phyloP scores from a whole-genome alignment of 2,113 vertebrate species.

The Zingel zingel region DNA sequence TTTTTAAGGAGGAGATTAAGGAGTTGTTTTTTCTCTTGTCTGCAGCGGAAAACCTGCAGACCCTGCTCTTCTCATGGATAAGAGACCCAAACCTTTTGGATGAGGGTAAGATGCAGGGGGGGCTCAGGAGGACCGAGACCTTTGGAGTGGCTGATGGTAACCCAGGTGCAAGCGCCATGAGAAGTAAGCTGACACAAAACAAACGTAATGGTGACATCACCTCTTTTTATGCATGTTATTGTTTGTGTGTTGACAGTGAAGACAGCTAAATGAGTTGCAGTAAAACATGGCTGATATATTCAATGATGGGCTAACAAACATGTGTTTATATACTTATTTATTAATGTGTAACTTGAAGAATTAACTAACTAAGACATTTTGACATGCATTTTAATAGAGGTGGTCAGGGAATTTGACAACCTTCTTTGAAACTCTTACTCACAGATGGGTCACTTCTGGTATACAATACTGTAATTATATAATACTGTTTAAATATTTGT shows the following conservation, averaged over 20 bases:
- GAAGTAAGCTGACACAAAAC: constrained; percentile 43
- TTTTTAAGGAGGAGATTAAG: constrained; percentile 24
- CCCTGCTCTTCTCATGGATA: constrained; percentile 79
- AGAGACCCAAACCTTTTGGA: constrained; percentile 51
- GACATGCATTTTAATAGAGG: not conserved
- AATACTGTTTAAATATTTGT: not conserved
- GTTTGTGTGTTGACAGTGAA: not conserved
- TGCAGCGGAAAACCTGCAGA: constrained; percentile 90
- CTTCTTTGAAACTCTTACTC: not conserved
- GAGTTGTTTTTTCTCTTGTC: constrained; percentile 23
- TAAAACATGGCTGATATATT: not conserved
- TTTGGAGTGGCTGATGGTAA: constrained; percentile 78
- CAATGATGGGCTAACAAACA: not conserved
- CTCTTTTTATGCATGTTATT: not conserved
- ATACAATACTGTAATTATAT: not conserved
- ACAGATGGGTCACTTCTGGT: not conserved
- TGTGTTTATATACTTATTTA: not conserved
- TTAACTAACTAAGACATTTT: not conserved
- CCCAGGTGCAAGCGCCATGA: constrained; percentile 65
- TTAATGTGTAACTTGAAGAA: not conserved
- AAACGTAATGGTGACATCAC: not conserved
- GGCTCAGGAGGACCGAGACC: constrained; percentile 75
- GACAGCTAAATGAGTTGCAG: not conserved
- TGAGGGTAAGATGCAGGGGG: constrained; percentile 42
- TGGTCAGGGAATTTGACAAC: not conserved